phyloP scores from a whole-genome alignment of 2,888 invertebrate species.

The Hyposoter didymator region DNA sequence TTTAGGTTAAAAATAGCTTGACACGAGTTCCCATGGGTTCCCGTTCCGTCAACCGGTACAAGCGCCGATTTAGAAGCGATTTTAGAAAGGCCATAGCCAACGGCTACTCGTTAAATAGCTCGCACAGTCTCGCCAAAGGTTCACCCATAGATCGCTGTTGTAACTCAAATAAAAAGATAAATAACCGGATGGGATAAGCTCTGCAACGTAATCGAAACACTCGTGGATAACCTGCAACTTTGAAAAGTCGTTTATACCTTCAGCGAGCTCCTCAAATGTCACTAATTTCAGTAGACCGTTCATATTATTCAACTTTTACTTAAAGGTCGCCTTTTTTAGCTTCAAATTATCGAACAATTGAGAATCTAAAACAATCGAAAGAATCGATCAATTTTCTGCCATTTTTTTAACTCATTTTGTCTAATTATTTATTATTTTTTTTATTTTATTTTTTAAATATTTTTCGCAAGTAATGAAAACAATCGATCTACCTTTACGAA shows the following conservation, averaged over 20 bases:
- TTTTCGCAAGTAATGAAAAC: too few relatives aligned
- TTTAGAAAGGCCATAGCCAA: constrained; percentile 65
- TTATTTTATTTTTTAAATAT: too few relatives aligned
- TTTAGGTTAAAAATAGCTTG: not conserved
- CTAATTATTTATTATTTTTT: too few relatives aligned
- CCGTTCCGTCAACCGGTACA: constrained; percentile 36
- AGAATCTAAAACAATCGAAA: not conserved
- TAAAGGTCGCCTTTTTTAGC: not conserved
- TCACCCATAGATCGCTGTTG: constrained; percentile 39
- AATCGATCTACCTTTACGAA: too few relatives aligned
- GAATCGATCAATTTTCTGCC: too few relatives aligned
- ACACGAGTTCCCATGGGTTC: constrained; percentile 30
- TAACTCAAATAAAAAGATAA: constrained; percentile 19
- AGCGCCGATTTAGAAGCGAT: constrained; percentile 33
- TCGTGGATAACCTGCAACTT: not conserved
- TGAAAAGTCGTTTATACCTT: not conserved
- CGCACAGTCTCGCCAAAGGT: constrained; percentile 50
- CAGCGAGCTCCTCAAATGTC: not conserved
- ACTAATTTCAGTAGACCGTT: not conserved
- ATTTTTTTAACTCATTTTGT: too few relatives aligned
- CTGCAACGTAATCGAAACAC: constrained; percentile 38
- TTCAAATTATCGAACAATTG: not conserved
- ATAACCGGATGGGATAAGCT: constrained; percentile 20
- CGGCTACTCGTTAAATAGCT: constrained; percentile 56
- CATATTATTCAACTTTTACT: not conserved